phyloP scores from a whole-genome alignment of 2,797 vertebrate genomes.

The Sternotherus odoratus region DNA sequence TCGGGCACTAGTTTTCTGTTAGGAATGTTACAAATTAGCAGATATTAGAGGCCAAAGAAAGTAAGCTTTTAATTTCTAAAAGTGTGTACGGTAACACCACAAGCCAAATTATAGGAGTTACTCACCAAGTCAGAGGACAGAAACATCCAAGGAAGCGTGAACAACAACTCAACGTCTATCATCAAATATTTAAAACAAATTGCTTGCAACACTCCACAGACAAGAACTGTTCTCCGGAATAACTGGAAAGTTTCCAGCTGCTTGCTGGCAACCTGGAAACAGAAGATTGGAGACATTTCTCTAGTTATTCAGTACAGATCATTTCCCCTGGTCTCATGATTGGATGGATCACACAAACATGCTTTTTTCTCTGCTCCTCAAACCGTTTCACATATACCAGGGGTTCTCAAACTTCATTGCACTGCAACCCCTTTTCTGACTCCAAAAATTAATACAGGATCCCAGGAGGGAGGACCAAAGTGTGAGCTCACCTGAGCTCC shows the following conservation, averaged over 20 bases:
- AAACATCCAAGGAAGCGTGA: background rate
- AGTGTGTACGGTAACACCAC: background rate
- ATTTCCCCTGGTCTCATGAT: background rate
- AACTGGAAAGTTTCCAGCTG: no score
- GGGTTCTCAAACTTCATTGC: no score
- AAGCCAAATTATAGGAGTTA: background rate
- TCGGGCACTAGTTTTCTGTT: background rate
- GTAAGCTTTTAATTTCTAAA: background rate
- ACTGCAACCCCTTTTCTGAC: no score
- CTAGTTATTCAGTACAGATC: background rate
- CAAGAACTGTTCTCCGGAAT: fast-evolving
- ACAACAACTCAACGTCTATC: background rate
- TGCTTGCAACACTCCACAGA: background rate
- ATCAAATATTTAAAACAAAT: background rate
- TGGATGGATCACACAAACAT: background rate
- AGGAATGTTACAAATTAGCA: background rate
- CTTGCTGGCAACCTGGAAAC: no score
- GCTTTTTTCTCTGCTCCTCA: background rate
- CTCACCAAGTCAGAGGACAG: background rate
- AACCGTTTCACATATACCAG: background rate
- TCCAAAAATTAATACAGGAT: no score
- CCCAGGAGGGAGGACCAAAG: no score
- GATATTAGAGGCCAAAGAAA: background rate
- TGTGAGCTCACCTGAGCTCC: no score
- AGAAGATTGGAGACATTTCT: background rate